Base-by-base conservation (phyloP, 2,797 vertebrate species). In the Rallus crepitans region DNA sequence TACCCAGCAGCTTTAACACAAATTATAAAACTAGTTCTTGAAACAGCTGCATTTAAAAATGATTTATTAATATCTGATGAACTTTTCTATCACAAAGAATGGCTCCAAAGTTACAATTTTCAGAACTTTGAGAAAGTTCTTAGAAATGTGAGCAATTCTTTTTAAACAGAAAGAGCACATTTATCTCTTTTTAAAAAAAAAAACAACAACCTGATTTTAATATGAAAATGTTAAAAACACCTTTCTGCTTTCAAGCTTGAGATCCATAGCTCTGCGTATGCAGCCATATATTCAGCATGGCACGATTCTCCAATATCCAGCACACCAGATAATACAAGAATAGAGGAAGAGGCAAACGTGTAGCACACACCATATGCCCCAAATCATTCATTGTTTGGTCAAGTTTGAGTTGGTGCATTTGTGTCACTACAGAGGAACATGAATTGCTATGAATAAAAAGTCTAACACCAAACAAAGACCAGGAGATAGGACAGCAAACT, bases 371-470 rank as follows among this genome's bases (percentile, higher is more conserved):
- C 30, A 12, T 42, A 81, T 3, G 64, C 52, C 81, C 79, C 82
- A 89, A 97, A 92, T 91, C 40, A 52, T 5, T 70, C 55, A 87
- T 92, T 92, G 59, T 87, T 65, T 93, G 60, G 83, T 79, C 91
- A 93, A 82, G 91, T 89, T 8, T 88, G 81, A 94, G 87, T 73
- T 64, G 82, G 73, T 71, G 56, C n/a, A 50, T 83, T 92, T 89
- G 64, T 88, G 78, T 77, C 77, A 81, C 89, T 75, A 65, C 21
- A 93, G 71, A 93, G 71, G 81, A 94, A 78, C 47, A 94, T 33
- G 87, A 94, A 92, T 87, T 61, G 53, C 63, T 59, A 60, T 16
- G 9, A 90, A 94, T 60, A 78, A 77, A 48, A 81, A 59, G 25
- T 53, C 61, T 48, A 77, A 87, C 56, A 85, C n/a, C 53, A 47